Evolutionary conservation across 2,797 vertebrate species (phyloP).

Genomic region (Apogon talboti): DNA sequence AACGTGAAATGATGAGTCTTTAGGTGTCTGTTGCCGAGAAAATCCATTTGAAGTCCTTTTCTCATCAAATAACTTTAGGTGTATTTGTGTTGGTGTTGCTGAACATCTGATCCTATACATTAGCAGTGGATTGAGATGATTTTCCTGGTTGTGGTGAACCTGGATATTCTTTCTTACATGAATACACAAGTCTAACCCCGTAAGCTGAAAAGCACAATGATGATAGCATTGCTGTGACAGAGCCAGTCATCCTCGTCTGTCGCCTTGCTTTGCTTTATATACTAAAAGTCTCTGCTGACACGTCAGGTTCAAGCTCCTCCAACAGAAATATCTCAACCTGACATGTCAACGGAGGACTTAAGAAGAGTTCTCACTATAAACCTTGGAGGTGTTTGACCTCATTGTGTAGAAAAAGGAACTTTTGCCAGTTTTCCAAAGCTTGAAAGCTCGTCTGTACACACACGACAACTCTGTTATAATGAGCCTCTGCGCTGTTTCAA

Average conservation of each 20-base stretch:
- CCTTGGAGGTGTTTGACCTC: constrained; percentile 1
- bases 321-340: constrained; percentile 14
- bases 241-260: constrained; percentile 49
- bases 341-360: constrained; percentile 32
- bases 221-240: constrained; percentile 52
- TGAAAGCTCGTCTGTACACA: constrained; percentile 4
- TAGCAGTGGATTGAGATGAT: constrained; percentile 2
- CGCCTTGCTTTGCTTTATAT: constrained; percentile 51
- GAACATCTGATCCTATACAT: constrained; percentile 6
- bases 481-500: constrained; percentile 8
- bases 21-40: not conserved
- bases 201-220: constrained; percentile 36
- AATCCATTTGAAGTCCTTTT: not conserved
- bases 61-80: no score
- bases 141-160: not conserved
- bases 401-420: not conserved
- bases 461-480: constrained; percentile 3
- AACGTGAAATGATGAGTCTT: constrained; percentile 20
- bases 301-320: constrained; percentile 40
- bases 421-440: not conserved
- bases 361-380: constrained; percentile 6
- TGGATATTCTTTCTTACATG: constrained; percentile 31
- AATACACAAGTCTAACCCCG: constrained; percentile 39
- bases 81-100: no score
- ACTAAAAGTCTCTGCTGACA: constrained; percentile 24